Evolutionary conservation across 2,797 vertebrate species (phyloP), one percentile per base, ranked within the genome.

Genomic region (Sylvia borin): DNA sequence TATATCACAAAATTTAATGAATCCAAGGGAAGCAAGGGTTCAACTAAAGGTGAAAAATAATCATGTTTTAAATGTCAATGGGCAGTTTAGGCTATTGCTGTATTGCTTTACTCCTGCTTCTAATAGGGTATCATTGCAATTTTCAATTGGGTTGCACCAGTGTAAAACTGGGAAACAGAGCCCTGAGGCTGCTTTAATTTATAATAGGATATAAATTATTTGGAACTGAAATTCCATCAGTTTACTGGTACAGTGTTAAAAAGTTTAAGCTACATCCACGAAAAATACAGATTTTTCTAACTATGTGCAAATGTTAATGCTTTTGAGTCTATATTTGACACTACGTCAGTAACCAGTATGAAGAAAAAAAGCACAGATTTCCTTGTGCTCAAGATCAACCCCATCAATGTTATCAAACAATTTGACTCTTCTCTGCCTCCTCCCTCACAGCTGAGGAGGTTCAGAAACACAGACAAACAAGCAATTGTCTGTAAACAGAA

Each of bases 31-130:
- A 60, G 20, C 12, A 77, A 80, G 24, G n/a, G 89, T 94, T 94
- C 89, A 95, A 48, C 67, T 70, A 36, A 75, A 94, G 90, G 67
- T 72, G 48, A 93, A 94, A 95, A 88, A 64, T 47, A 58, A 83
- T 85, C 25, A 68, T 29, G 16, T 36, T 85, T 75, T 45, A 88
- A 95, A 88, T 81, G 40, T 70, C 80, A 90, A 25, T 71, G 66
- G 29, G 40, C 58, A 81, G 51, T 29, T 78, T 22, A 77, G 67
- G 29, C 73, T 72, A 75, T 75, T 78, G 48, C n/a, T 79, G 16
- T n/a, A 73, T 55, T 53, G 25, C 34, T 91, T 91, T 82, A 60
- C n/a, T 88, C 29, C 70, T 64, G 48, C 21, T 93, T 93, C 84
- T 92, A 51, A 71, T 34, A 73, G 16, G 32, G 7, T 75, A 72